These are phyloP conservation scores for Tachystola acroxantha DNA, from an alignment of 2,888 invertebrate genomes.

Conservation along the genomic window DNA sequence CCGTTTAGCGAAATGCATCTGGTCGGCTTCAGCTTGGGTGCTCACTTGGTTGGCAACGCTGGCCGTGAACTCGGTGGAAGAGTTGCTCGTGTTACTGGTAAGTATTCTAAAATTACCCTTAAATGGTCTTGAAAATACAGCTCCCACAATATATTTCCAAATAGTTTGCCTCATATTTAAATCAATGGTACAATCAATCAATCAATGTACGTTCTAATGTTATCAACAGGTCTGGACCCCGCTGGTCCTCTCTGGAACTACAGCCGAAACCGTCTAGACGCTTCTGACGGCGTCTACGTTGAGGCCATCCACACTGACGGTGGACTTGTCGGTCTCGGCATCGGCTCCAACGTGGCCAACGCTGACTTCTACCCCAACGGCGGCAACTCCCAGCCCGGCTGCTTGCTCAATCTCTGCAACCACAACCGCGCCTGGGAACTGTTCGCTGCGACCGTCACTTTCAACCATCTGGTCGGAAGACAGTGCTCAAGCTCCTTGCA, in stretches of 20 bases:
- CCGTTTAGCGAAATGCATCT: constrained; percentile 39
- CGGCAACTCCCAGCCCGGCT: constrained; percentile 42
- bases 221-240: constrained; percentile 33
- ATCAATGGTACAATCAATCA: no score
- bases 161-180: no score
- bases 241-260: constrained; percentile 32
- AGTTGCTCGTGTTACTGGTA: constrained; percentile 46
- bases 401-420: constrained; percentile 25
- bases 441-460: constrained; percentile 31
- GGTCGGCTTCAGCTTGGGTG: constrained; percentile 60
- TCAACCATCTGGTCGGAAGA: constrained; percentile 27
- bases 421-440: constrained; percentile 37
- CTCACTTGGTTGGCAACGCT: constrained; percentile 55
- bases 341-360: constrained; percentile 54
- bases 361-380: constrained; percentile 76
- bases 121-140: no score
- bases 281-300: constrained; percentile 38
- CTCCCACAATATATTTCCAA: no score
- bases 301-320: constrained; percentile 47
- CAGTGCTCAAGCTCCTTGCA: constrained; percentile 23
- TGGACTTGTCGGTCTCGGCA: constrained; percentile 54
- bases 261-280: constrained; percentile 18
- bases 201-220: no score
- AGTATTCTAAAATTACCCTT: constrained; percentile 1
- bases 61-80: constrained; percentile 37